Evolutionary conservation across 2,888 invertebrate species (phyloP).

Genomic region (Drosophila gaucha): DNA sequence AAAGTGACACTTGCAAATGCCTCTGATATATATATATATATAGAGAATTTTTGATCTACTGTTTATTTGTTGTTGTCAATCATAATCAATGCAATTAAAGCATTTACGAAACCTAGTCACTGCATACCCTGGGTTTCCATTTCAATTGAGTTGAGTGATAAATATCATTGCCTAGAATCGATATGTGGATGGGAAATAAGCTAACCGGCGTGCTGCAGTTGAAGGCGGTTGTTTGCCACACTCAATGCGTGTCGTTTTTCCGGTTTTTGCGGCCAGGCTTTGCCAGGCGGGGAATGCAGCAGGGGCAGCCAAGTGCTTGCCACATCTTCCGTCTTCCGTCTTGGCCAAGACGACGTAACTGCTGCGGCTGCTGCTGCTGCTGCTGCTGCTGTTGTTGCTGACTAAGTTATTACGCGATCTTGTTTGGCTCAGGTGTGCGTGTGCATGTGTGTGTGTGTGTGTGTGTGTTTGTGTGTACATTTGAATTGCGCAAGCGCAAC

Average conservation of each 20-base stretch:
- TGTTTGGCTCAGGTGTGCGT: slow-evolving; percentile 48
- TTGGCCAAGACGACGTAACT: slow-evolving; percentile 58
- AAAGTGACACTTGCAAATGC: slow-evolving; percentile 37
- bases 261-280: slow-evolving; percentile 67
- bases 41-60: neutral
- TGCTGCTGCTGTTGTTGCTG: slow-evolving; percentile 51
- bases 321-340: slow-evolving; percentile 64
- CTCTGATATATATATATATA: too few species aligned
- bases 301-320: slow-evolving; percentile 58
- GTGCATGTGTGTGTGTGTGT: slow-evolving; percentile 29
- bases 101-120: slow-evolving; percentile 52
- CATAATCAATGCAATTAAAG: slow-evolving; percentile 75
- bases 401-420: slow-evolving; percentile 74
- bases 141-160: slow-evolving; percentile 58
- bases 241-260: slow-evolving; percentile 72
- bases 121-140: slow-evolving; percentile 53
- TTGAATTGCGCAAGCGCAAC: slow-evolving; percentile 79
- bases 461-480: slow-evolving; percentile 57
- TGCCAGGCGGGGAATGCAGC: slow-evolving; percentile 22
- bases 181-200: slow-evolving; percentile 12
- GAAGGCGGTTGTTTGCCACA: slow-evolving; percentile 8
- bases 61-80: slow-evolving; percentile 69
- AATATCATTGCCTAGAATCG: slow-evolving; percentile 54
- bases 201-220: slow-evolving; percentile 4
- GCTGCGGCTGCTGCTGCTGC: slow-evolving; percentile 19